phyloP scores from a whole-genome alignment of 2,113 vertebrate species.

The Muntiacus muntjak region DNA sequence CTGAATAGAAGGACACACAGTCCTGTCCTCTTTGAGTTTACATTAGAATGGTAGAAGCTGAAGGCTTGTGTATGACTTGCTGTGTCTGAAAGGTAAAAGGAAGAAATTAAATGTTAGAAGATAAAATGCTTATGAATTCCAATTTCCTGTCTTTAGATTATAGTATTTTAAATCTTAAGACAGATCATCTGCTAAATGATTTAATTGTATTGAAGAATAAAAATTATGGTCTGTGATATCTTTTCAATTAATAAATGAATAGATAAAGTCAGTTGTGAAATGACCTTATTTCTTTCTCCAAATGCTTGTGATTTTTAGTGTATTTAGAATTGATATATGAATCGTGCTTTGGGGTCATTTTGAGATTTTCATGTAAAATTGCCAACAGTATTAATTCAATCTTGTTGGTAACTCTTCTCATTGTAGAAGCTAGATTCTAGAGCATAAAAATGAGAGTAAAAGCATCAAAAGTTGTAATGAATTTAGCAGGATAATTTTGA shows the following conservation, averaged over 20 bases:
- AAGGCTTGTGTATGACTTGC: background rate
- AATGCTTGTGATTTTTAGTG: slow-evolving; percentile 3
- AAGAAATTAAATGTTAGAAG: background rate
- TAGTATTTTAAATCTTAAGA: slow-evolving; percentile 20
- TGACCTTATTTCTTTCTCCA: slow-evolving; percentile 38
- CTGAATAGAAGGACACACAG: background rate
- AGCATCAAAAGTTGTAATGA: background rate
- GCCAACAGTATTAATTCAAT: background rate
- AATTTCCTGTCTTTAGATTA: background rate
- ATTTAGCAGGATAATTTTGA: background rate
- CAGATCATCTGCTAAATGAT: slow-evolving; percentile 13
- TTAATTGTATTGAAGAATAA: background rate
- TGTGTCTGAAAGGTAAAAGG: background rate
- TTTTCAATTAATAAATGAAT: slow-evolving; percentile 35
- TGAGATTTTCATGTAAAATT: background rate
- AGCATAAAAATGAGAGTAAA: background rate
- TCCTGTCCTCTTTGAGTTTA: background rate
- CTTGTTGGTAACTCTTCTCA: background rate
- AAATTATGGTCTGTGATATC: fast-evolving
- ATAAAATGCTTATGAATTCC: background rate
- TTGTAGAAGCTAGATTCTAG: background rate
- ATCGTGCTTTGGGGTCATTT: background rate
- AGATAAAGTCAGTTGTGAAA: slow-evolving; percentile 5
- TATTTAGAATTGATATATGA: slow-evolving; percentile 20
- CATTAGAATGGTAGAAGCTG: background rate